Evolutionary conservation across 2,888 invertebrate genomes (phyloP), one percentile per base, ranked within the genome.

Genomic region (Doris montereyensis): DNA sequence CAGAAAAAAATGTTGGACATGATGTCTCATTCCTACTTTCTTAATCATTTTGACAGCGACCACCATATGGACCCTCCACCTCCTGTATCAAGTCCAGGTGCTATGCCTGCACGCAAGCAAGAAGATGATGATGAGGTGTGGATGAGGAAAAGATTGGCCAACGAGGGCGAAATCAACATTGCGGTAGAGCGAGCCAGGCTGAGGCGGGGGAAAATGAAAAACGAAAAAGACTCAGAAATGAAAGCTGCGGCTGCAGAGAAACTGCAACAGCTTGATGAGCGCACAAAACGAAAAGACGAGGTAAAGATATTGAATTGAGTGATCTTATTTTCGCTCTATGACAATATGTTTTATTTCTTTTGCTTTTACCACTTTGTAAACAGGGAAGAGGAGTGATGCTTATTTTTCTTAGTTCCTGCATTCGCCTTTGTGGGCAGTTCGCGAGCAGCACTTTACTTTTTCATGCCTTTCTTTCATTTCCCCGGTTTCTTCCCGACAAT

Each of bases 191-290:
- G 96, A 34, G 97, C 96, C 0, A 94, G 89, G 41, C 95, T 95
- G 88, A 94, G 96, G 34, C 95, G 96, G 86, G 96, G 97, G 88
- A 96, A 97, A 88, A 97, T 97, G 88, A 97, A 97, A 88, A 95
- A 96, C 80, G 85, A 84, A 57, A 87, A 88, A 76, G 89, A 90
- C 71, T 82, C 84, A 3, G 88, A 89, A 60, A 81, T 88, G 65
- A 94, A 94, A 85, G 89, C 88, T 32, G 90, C 94, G 92, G 90
- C 94, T 28, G 94, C 94, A 60, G 95, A 95, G 86, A 95, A 95
- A 87, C 90, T 95, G 78, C 94, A 94, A 86, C 94, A 94, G 87
- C 91, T 95, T 2, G 95, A 95, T 86, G 94, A 95, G 89, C 94
- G 94, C 30, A 81, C 84, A 13, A 86, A 86, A 81, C 93, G 93